These are phyloP conservation scores for Chelon labrosus DNA, from an alignment of 2,797 vertebrate species.

Conservation along the genomic window DNA sequence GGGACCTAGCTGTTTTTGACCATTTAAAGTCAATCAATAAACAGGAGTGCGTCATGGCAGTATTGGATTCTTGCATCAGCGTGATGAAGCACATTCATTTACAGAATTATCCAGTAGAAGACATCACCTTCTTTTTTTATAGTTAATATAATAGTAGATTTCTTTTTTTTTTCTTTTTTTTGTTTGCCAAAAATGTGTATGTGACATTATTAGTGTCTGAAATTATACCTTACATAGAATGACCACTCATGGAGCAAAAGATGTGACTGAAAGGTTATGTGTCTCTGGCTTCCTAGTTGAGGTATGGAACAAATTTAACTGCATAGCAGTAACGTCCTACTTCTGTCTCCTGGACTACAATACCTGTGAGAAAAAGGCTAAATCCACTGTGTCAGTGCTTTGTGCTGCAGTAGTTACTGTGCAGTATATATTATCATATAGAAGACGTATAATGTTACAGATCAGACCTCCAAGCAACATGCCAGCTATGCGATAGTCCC, in stretches of 20 bases:
- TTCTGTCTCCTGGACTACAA: too few relatives aligned
- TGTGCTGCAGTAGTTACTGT: conserved; percentile 8
- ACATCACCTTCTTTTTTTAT: background rate
- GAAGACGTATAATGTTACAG: conserved; percentile 29
- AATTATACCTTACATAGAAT: too few relatives aligned
- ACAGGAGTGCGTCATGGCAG: background rate
- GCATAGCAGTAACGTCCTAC: too few relatives aligned
- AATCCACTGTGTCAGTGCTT: background rate
- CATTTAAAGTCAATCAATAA: background rate
- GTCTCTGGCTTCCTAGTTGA: too few relatives aligned
- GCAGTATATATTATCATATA: conserved; percentile 15
- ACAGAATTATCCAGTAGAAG: background rate
- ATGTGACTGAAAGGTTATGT: too few relatives aligned
- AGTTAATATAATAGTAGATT: too few relatives aligned
- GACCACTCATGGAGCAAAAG: too few relatives aligned
- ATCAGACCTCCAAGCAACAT: conserved; percentile 34
- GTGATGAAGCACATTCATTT: background rate
- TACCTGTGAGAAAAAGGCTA: conserved; percentile 1
- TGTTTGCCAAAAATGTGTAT: too few relatives aligned
- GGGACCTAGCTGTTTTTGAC: background rate
- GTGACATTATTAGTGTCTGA: too few relatives aligned
- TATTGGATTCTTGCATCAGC: background rate
- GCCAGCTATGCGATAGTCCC: conserved; percentile 32
- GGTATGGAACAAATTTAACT: too few relatives aligned
- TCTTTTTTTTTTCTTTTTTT: background rate